These are phyloP conservation scores for Vanacampus margaritifer DNA, from an alignment of 2,113 vertebrate species.

Conservation along the genomic window DNA sequence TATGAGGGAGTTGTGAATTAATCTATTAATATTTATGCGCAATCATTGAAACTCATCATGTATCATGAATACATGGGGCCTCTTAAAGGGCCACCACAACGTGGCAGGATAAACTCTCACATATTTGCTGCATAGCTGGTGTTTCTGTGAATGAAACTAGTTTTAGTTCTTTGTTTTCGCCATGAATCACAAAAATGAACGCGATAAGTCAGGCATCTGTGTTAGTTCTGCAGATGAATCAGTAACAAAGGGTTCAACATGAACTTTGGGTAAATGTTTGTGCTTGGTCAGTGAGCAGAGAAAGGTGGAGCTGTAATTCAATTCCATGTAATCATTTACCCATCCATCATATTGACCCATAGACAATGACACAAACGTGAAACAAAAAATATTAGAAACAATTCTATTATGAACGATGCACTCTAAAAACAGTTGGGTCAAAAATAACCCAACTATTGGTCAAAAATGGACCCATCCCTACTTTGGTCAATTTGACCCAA, in stretches of 20 bases:
- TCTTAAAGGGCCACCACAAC: no score
- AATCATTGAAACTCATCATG: no score
- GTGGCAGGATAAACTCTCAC: neutral
- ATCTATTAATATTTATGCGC: no score
- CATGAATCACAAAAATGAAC: neutral
- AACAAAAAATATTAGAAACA: neutral
- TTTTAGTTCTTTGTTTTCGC: neutral
- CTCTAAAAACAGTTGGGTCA: no score
- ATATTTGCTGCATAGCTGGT: neutral
- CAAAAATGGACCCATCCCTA: no score
- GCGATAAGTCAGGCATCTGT: neutral
- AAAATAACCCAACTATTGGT: no score
- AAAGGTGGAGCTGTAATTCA: constrained; percentile 4
- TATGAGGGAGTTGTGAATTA: no score
- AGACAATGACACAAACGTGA: neutral
- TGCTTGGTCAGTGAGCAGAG: neutral
- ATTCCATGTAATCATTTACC: constrained; percentile 26
- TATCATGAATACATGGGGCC: no score
- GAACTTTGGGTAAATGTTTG: constrained; percentile 8
- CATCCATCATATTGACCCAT: neutral
- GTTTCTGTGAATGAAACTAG: neutral
- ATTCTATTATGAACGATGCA: neutral
- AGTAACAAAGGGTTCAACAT: neutral
- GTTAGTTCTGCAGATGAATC: neutral
- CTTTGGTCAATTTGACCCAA: no score